phyloP scores from a whole-genome alignment of 2,888 invertebrate genomes.

The Pristionchus japonicus region DNA sequence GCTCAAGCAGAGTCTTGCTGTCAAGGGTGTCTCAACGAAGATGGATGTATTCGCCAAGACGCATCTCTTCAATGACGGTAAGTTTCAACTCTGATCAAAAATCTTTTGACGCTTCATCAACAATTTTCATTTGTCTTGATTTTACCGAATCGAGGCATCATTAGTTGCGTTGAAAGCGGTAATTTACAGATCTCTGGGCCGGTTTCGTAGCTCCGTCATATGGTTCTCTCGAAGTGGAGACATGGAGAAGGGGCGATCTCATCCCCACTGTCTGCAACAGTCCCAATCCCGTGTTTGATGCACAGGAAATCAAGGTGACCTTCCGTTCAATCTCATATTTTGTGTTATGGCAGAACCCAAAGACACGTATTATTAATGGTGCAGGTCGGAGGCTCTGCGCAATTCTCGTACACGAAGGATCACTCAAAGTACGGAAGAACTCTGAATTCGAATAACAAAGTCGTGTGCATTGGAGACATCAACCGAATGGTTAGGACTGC shows the following conservation, averaged over 20 bases:
- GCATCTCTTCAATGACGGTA: constrained; percentile 83
- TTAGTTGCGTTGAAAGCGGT: neutral
- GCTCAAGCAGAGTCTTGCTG: neutral
- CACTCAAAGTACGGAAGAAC: constrained; percentile 91
- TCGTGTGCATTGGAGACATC: constrained; percentile 91
- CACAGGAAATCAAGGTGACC: constrained; percentile 58
- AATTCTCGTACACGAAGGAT: constrained; percentile 79
- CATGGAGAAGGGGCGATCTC: constrained; percentile 86
- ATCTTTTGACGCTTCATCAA: neutral
- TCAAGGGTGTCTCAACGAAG: constrained; percentile 82
- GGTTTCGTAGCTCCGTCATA: constrained; percentile 85
- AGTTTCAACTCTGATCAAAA: constrained; percentile 82
- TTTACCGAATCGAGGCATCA: no score
- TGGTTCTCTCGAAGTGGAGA: constrained; percentile 85
- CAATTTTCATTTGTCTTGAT: no score
- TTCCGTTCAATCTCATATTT: neutral
- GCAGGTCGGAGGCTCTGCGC: constrained; percentile 57
- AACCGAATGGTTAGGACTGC: constrained; percentile 84
- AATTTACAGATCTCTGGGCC: constrained; percentile 83
- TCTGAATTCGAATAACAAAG: constrained; percentile 66
- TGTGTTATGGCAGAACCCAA: neutral
- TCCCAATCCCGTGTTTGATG: constrained; percentile 63
- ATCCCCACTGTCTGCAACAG: constrained; percentile 54
- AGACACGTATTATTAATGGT: neutral
- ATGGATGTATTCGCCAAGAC: constrained; percentile 90